A percentile compares a stretch with the other conserved stretches of the same genome.
These are phyloP conservation scores for Brachyptera putata DNA, from an alignment of 2,888 invertebrate species.

Conservation along the genomic window DNA sequence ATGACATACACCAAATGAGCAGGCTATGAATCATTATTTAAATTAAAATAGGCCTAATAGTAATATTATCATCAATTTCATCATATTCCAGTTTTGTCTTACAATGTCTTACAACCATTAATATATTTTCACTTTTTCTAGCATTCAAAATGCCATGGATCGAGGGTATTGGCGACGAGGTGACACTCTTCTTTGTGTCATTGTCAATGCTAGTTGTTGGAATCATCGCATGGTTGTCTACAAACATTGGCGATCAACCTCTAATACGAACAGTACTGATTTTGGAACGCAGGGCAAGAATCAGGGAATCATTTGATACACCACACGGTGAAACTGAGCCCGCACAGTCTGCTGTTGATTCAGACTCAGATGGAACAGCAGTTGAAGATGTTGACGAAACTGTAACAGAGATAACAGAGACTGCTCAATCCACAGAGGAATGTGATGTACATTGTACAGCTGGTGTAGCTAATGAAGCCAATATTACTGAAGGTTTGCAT, in stretches of 20 bases:
- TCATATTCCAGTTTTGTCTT: too few species aligned
- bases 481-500: too few species aligned
- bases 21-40: too few species aligned
- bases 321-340: constrained; percentile 35
- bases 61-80: too few species aligned
- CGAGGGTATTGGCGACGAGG: constrained; percentile 81
- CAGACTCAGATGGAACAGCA: constrained; percentile 37
- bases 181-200: constrained; percentile 65
- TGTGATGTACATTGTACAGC: constrained; percentile 9
- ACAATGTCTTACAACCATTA: too few species aligned
- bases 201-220: constrained; percentile 55
- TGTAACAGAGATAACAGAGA: constrained; percentile 39
- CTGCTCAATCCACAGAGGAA: constrained; percentile 43
- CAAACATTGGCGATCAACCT: constrained; percentile 64
- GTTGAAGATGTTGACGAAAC: constrained; percentile 38
- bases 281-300: constrained; percentile 51
- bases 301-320: constrained; percentile 43
- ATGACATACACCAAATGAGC: too few species aligned
- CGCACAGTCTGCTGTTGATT: constrained; percentile 31
- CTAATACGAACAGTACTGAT: constrained; percentile 65
- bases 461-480: neutral
- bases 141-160: constrained; percentile 60
- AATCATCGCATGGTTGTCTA: constrained; percentile 72
- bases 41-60: too few species aligned
- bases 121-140: too few species aligned